A percentile compares a stretch with the other conserved stretches of the same genome.
These are phyloP conservation scores for Poeciliopsis occidentalis DNA, from an alignment of 2,113 vertebrate species.

Conservation along the genomic window DNA sequence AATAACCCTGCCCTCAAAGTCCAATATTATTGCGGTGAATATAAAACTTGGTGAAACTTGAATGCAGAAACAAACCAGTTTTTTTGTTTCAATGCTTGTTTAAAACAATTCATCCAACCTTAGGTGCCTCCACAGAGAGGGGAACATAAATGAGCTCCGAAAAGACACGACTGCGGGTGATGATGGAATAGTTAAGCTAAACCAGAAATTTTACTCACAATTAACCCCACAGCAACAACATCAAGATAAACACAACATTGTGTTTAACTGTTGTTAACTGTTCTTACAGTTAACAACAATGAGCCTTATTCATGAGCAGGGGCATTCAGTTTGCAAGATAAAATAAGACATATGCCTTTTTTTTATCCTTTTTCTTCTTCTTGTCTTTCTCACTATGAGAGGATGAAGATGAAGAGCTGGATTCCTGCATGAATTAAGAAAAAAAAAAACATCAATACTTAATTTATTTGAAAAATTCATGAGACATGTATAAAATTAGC, in stretches of 20 bases:
- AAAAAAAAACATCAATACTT: not conserved
- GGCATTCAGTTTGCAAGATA: not conserved
- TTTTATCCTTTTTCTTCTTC: constrained; percentile 66
- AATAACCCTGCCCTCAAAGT: too few relatives aligned
- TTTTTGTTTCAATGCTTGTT: too few relatives aligned
- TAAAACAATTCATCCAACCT: too few relatives aligned
- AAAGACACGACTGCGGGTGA: not conserved
- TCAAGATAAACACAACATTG: too few relatives aligned
- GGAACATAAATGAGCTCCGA: too few relatives aligned
- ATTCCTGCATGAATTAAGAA: constrained; percentile 47
- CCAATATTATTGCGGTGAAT: too few relatives aligned
- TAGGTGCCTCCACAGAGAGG: too few relatives aligned
- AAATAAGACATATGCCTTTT: constrained; percentile 14
- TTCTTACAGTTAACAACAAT: too few relatives aligned
- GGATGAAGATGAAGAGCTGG: constrained; percentile 58
- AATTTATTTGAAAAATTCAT: rapidly evolving
- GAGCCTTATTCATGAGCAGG: not conserved
- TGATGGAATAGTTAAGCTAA: not conserved
- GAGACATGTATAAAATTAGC: not conserved
- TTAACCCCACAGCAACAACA: too few relatives aligned
- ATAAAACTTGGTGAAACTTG: too few relatives aligned
- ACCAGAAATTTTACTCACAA: not conserved
- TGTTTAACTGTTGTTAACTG: not conserved
- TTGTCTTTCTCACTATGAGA: constrained; percentile 61
- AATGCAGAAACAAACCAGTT: too few relatives aligned